phyloP scores from a whole-genome alignment of 2,888 invertebrate genomes.

The Azorinus chamasolen region DNA sequence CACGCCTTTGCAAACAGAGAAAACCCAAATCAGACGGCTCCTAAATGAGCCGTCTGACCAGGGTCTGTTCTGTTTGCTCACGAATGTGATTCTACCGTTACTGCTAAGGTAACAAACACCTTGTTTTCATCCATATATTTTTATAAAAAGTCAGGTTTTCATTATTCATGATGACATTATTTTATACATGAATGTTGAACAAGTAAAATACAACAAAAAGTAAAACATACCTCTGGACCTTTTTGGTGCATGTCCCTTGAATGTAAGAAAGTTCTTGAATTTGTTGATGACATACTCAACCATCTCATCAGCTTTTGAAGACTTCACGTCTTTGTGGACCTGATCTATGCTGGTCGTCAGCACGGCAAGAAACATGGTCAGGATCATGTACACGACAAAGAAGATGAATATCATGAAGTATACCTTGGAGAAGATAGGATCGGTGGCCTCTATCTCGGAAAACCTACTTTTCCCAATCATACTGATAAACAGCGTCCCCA shows the following conservation, averaged over 20 bases:
- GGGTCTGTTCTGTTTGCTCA: too few relatives aligned
- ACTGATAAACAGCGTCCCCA: constrained; percentile 72
- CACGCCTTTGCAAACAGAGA: too few relatives aligned
- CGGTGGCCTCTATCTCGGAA: constrained; percentile 62
- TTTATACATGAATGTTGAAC: too few relatives aligned
- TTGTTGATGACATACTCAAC: constrained; percentile 61
- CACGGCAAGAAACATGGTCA: constrained; percentile 75
- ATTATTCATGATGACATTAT: too few relatives aligned
- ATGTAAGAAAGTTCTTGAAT: constrained; percentile 45
- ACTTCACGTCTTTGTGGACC: constrained; percentile 52
- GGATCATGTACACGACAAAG: constrained; percentile 70
- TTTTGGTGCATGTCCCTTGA: constrained; percentile 10
- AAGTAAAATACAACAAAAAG: too few relatives aligned
- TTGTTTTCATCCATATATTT: too few relatives aligned
- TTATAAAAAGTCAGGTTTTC: too few relatives aligned
- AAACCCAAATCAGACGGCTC: too few relatives aligned
- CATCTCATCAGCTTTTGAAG: constrained; percentile 62
- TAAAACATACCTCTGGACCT: too few relatives aligned
- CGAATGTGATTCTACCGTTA: too few relatives aligned
- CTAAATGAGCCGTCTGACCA: too few relatives aligned
- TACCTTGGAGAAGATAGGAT: constrained; percentile 67
- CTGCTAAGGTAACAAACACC: too few relatives aligned
- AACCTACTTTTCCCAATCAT: constrained; percentile 75
- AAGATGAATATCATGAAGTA: constrained; percentile 73
- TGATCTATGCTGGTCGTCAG: constrained; percentile 67